phyloP scores from a whole-genome alignment of 2,113 vertebrate species.

The Protobothrops flavoviridis region DNA sequence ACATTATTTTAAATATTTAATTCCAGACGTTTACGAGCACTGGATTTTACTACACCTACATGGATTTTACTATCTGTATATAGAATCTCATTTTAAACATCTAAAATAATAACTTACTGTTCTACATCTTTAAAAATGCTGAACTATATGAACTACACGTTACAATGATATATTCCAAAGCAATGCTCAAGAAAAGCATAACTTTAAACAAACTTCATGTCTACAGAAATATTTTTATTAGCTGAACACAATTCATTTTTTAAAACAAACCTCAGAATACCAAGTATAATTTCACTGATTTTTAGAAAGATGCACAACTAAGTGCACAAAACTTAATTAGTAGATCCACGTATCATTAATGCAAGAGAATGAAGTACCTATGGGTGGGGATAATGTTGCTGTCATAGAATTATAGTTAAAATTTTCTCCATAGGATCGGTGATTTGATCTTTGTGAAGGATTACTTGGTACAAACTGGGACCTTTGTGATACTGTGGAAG shows the following conservation, averaged over 20 bases:
- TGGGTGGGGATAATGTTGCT: slow-evolving; percentile 68
- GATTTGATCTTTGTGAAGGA: slow-evolving; percentile 63
- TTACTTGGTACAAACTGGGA: slow-evolving; percentile 57
- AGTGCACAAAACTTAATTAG: slow-evolving; percentile 35
- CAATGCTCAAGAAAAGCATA: neutral
- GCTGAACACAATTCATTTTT: neutral
- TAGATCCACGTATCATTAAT: slow-evolving; percentile 42
- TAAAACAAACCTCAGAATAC: slow-evolving; percentile 45
- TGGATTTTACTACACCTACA: neutral
- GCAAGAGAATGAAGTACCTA: slow-evolving; percentile 75
- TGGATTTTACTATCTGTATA: neutral
- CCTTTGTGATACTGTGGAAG: slow-evolving; percentile 65
- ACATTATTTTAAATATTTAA: neutral
- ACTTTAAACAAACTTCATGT: neutral
- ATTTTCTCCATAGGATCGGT: slow-evolving; percentile 66
- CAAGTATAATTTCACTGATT: slow-evolving; percentile 45
- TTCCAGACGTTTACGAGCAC: neutral
- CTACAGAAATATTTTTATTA: neutral
- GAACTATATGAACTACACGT: neutral
- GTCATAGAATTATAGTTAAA: slow-evolving; percentile 71
- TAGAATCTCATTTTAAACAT: neutral
- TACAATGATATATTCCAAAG: slow-evolving; percentile 11
- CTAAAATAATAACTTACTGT: neutral
- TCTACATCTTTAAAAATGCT: neutral
- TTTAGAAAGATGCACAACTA: slow-evolving; percentile 39